Conservation (phyloP, 2,797 vertebrate species). For the Hypotaenidia okinawae region DNA sequence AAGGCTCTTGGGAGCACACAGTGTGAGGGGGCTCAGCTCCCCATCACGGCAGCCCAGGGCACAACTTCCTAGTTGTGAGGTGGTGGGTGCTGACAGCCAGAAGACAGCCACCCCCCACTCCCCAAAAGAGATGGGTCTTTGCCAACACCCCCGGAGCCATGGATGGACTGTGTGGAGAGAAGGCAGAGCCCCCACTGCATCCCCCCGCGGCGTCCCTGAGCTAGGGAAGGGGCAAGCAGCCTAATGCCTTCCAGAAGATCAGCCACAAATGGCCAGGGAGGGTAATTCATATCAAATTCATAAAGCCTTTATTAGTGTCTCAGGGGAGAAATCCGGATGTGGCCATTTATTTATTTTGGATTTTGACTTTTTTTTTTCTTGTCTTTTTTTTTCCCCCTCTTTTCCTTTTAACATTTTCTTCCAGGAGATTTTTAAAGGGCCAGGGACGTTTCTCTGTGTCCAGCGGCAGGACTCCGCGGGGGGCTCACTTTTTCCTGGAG, state of each 20-base stretch:
- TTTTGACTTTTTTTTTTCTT: conserved; percentile 7
- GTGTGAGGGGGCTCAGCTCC: accelerated
- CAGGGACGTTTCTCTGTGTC: not conserved
- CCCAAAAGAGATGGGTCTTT: not conserved
- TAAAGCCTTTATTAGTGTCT: conserved; percentile 75
- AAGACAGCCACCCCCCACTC: not conserved
- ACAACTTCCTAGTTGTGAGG: accelerated
- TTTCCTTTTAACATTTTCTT: conserved; percentile 53
- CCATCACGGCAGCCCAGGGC: accelerated
- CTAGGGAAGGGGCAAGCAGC: not conserved
- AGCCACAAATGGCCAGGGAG: conserved; percentile 63
- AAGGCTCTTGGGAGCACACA: not conserved
- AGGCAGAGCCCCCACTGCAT: not conserved
- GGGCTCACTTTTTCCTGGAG: not conserved
- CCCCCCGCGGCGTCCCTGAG: not conserved
- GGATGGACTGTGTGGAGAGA: not conserved
- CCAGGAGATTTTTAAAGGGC: conserved; percentile 74
- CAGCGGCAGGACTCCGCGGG: accelerated
- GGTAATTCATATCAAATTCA: conserved; percentile 74
- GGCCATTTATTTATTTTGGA: conserved; percentile 77
- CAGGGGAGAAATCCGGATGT: conserved; percentile 78
- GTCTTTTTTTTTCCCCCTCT: not conserved
- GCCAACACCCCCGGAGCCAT: accelerated
- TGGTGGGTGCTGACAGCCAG: not conserved
- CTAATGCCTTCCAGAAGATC: conserved; percentile 80